Base-by-base conservation (phyloP, 2,888 invertebrate species). In the Leptinotarsa haldemani region DNA sequence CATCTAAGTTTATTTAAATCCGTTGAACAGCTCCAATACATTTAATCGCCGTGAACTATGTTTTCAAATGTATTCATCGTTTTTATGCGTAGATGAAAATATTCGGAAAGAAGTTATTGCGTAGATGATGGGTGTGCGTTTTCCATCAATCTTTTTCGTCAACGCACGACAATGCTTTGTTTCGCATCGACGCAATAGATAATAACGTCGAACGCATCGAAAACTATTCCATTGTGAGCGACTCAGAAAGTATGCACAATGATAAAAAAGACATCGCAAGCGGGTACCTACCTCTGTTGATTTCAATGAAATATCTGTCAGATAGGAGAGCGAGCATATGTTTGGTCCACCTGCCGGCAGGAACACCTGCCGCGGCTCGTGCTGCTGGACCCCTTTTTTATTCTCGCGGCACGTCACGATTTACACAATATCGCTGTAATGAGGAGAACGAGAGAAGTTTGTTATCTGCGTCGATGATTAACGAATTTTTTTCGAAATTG, bases 311-410 rank as follows among this genome's bases (percentile, higher is more conserved):
- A 75, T 80, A 80, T 82, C 80, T 75, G 79, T 79, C 78, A 80
- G 79, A 80, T 80, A 84, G 69, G 63, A 22, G 65, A n/a, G 71
- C 69, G 65, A 71, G 84, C 85, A 85, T 85, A 84, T 85, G 85
- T 82, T 84, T 78, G 80, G 79, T 84, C 80, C 85, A 85, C 85
- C 85, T 85, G 85, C 84, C 83, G 81, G 76, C 77, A 80, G 79
- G 80, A 84, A 81, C 83, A 85, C 84, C 84, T 85, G 84, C 85
- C 83, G 81, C 80, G 82, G 80, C 85, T 84, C 82, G 85, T 85
- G 85, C 68, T 65, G 70, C 77, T 74, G 74, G 71, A 71, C 74
- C 74, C 74, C 69, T 74, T 74, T 74, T 74, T 74, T 74, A 56
- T 50, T 48, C 70, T 70, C 74, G 64, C 56, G 48, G 74, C 65